Percentiles rank a stretch among this genome's conserved stretches.
Evolutionary conservation across 2,797 vertebrate genomes (phyloP).

Genomic region (Pseudocheirus occidentalis): DNA sequence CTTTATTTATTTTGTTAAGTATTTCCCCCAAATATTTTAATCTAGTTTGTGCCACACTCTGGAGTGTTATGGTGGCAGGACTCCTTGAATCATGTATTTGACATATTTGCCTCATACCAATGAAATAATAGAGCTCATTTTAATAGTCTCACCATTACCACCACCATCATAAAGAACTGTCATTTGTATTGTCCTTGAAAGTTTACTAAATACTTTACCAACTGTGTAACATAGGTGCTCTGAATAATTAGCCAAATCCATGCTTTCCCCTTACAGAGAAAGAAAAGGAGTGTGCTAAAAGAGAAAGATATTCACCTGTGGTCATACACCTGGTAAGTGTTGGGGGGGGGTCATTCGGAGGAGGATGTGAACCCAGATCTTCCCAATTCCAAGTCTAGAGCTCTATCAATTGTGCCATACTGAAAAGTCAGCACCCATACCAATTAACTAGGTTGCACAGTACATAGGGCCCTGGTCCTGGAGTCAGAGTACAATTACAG

Average conservation of each 20-base stretch:
- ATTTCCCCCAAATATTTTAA: neutral
- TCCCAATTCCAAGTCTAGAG: neutral
- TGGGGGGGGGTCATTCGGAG: neutral
- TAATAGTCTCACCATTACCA: neutral
- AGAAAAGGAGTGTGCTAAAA: neutral
- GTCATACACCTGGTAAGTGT: neutral
- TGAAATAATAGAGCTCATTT: neutral
- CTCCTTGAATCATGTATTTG: too few species aligned
- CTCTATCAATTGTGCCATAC: neutral
- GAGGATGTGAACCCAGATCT: neutral
- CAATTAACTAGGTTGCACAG: neutral
- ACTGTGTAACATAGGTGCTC: neutral
- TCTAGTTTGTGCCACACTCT: neutral
- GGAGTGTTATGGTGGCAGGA: neutral
- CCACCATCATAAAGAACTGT: too few species aligned
- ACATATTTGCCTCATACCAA: neutral
- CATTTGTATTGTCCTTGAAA: neutral
- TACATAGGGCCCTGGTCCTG: neutral
- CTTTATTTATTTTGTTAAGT: neutral
- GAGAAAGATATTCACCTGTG: neutral
- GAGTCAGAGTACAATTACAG: neutral
- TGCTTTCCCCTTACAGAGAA: neutral
- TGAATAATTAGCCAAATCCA: neutral
- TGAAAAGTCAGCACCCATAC: neutral
- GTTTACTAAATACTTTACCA: neutral